Evolutionary conservation across 2,888 invertebrate species (phyloP).

Genomic region (Phragmatobia fuliginosa): DNA sequence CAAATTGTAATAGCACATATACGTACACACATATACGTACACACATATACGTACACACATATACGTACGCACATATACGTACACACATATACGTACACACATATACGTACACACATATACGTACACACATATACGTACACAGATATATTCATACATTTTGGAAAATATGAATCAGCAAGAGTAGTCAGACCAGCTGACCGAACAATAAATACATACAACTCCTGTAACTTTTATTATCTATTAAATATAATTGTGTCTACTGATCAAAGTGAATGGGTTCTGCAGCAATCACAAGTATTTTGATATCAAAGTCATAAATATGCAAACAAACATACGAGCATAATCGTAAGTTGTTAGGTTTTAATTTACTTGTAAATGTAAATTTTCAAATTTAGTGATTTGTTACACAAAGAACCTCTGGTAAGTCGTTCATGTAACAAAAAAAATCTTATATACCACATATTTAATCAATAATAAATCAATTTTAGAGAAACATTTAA

Average conservation of each 20-base stretch:
- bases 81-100: constrained; percentile 28
- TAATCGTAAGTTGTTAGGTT: too few relatives aligned
- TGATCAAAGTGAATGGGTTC: background rate
- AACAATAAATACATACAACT: constrained; percentile 23
- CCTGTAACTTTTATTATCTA: background rate
- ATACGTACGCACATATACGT: constrained; percentile 30
- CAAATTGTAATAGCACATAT: constrained; percentile 60
- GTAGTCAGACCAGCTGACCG: constrained; percentile 44
- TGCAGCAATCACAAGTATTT: background rate
- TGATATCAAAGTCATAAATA: background rate
- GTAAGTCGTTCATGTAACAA: constrained; percentile 54
- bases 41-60: constrained; percentile 29
- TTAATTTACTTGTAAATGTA: background rate
- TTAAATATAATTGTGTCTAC: background rate
- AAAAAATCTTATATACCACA: constrained; percentile 62
- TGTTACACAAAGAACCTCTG: background rate
- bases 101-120: constrained; percentile 31
- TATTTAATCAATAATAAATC: constrained; percentile 42
- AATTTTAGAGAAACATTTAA: background rate
- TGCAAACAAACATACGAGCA: too few relatives aligned
- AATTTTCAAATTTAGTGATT: background rate
- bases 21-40: constrained; percentile 27
- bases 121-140: constrained; percentile 26
- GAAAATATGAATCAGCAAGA: constrained; percentile 13
- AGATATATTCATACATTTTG: constrained; percentile 25